Conservation (phyloP, 1,140 invertebrate species). For the Apis laboriosa region DNA sequence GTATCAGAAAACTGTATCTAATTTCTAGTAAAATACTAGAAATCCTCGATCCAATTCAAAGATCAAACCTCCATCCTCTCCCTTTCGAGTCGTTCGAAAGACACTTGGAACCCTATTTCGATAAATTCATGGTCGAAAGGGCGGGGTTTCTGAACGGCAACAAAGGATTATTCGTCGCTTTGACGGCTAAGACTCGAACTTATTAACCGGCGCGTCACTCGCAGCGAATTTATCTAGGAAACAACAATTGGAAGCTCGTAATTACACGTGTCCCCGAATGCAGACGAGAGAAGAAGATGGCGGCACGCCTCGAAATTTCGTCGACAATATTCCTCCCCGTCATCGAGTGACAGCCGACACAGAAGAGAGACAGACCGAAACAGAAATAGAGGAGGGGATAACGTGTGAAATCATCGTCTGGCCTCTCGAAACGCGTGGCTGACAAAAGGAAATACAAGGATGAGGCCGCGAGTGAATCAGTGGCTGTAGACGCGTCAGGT, state of each 20-base stretch:
- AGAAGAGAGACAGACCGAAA: slow-evolving; percentile 4
- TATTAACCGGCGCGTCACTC: slow-evolving; percentile 37
- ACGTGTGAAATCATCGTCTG: slow-evolving; percentile 69
- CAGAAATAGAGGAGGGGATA: slow-evolving; percentile 1
- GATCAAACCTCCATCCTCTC: neutral
- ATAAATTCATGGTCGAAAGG: neutral
- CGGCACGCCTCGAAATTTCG: slow-evolving; percentile 23
- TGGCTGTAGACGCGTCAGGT: slow-evolving; percentile 68
- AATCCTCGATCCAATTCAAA: neutral
- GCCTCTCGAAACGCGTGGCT: slow-evolving; percentile 62
- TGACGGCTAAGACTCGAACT: slow-evolving; percentile 39
- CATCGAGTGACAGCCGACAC: slow-evolving; percentile 21
- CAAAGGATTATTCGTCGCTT: slow-evolving; percentile 46
- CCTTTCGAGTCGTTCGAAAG: neutral
- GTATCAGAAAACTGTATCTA: neutral
- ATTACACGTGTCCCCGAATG: slow-evolving; percentile 46
- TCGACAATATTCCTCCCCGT: slow-evolving; percentile 51
- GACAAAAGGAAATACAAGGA: slow-evolving; percentile 61
- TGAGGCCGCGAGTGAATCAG: slow-evolving; percentile 65
- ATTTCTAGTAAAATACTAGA: neutral
- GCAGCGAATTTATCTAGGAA: slow-evolving; percentile 43
- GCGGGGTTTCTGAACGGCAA: neutral
- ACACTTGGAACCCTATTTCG: neutral
- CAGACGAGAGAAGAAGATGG: slow-evolving; percentile 21
- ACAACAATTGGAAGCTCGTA: slow-evolving; percentile 42